Base-by-base conservation (phyloP, 53 echinoderm and acorn worm species). In the Zoroaster sp. region DNA sequence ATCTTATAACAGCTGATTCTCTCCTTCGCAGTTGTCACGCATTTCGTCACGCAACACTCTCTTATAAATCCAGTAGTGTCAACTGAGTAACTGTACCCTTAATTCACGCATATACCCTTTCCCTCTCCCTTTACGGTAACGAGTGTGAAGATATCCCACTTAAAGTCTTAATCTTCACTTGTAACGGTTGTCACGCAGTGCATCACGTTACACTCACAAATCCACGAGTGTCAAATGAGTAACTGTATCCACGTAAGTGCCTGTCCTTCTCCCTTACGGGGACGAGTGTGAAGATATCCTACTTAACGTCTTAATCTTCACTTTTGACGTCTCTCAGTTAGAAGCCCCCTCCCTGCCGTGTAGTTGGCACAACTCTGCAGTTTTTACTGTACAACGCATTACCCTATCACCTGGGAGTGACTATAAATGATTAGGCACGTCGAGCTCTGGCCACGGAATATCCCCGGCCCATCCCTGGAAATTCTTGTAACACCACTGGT, bases 311-410 rank as follows among this genome's bases (percentile, higher is more conserved):
- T 59, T 40, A 40, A 55, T 59, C 59, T 34, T 36, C 55, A 30
- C 23, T 45, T 5, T 23, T 38, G 40, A 38, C 63, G 34, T 36
- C 70, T 17, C 37, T 46, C 20, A 18, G 15, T 4, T 11, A 13
- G 40, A 5, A 20, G 35, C 59, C 78, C n/a, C 23, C 23, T 33
- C 78, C 78, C 78, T 25, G 73, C 28, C 37, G 73, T 5, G 73
- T 36, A 21, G 73, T n/a, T 73, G 18, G 31, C 55, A 18, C 34
- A 40, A 4, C 35, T 7, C 63, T n/a, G 23, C 78, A 3, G 54
- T 40, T 38, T 37, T 59, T 49, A 38, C 78, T 78, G 78, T 78
- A 9, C 78, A 36, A 78, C 35, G 38, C 55, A 78, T 78, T 78
- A 78, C 17, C 59, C 23, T 63, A 39, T 59, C 78, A 78, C 78